Conservation (phyloP, 1,140 invertebrate species). For the Calliphora vicina region DNA sequence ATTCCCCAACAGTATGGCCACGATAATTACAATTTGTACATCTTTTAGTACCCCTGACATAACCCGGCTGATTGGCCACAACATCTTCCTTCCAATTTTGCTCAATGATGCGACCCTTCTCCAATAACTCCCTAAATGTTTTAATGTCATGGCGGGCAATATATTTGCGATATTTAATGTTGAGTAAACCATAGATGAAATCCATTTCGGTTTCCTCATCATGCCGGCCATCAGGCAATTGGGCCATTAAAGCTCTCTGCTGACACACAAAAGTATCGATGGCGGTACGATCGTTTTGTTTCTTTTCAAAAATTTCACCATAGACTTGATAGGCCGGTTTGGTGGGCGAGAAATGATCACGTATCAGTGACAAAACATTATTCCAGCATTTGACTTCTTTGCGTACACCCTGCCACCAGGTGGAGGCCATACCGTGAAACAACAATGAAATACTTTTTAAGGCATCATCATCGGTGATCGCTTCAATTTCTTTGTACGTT, state of each 20-base stretch:
- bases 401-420: constrained; percentile 64
- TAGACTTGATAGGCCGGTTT: constrained; percentile 57
- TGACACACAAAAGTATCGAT: constrained; percentile 57
- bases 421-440: constrained; percentile 60
- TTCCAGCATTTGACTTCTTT: constrained; percentile 56
- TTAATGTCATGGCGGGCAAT: constrained; percentile 47
- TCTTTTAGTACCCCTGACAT: not conserved
- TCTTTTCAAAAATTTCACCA: constrained; percentile 54
- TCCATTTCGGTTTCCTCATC: constrained; percentile 56
- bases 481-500: constrained; percentile 54
- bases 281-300: constrained; percentile 48
- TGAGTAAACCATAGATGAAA: constrained; percentile 54
- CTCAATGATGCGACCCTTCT: constrained; percentile 55
- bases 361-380: constrained; percentile 51
- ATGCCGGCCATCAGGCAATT: constrained; percentile 53
- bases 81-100: not conserved
- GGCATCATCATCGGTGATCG: constrained; percentile 60
- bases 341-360: constrained; percentile 54
- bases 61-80: not conserved
- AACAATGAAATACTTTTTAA: constrained; percentile 62
- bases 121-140: constrained; percentile 52
- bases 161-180: constrained; percentile 57
- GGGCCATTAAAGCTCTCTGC: constrained; percentile 54
- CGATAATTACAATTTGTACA: constrained; percentile 29
- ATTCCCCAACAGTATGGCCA: constrained; percentile 15